Conservation (phyloP, 1,140 invertebrate genomes). For the Drosophila nasuta region DNA sequence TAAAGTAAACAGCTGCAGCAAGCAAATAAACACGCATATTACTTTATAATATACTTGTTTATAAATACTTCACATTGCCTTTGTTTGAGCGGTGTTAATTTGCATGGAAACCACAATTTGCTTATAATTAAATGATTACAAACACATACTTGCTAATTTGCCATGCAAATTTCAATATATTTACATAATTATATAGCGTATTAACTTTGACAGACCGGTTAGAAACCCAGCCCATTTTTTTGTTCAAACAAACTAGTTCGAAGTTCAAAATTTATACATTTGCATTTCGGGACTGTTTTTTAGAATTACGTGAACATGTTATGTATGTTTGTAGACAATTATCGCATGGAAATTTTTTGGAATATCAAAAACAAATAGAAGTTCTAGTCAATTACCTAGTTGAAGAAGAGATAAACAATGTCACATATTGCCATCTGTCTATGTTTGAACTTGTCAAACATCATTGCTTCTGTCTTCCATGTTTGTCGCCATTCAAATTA, state of each 20-base stretch:
- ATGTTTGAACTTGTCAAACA: not conserved
- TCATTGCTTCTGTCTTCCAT: not conserved
- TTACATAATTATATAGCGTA: not conserved
- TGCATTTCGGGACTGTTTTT: not conserved
- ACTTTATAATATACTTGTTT: not conserved
- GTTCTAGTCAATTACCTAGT: not conserved
- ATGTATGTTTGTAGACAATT: not conserved
- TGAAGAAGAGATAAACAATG: not conserved
- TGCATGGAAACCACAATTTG: not conserved
- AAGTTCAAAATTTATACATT: not conserved
- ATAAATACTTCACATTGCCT: not conserved
- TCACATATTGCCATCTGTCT: not conserved
- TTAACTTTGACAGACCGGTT: not conserved
- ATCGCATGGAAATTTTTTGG: not conserved
- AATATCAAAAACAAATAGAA: not conserved
- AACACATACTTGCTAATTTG: slow-evolving; percentile 5
- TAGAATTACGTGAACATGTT: too few relatives aligned
- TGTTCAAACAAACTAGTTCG: not conserved
- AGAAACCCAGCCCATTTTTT: not conserved
- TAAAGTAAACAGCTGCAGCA: not conserved
- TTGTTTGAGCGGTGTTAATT: not conserved
- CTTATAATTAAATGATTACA: not conserved
- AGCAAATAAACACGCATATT: not conserved
- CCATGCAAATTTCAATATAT: slow-evolving; percentile 6
- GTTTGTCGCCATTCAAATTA: not conserved